phyloP scores from a whole-genome alignment of 2,797 vertebrate species.

The Myotis pilosus region DNA sequence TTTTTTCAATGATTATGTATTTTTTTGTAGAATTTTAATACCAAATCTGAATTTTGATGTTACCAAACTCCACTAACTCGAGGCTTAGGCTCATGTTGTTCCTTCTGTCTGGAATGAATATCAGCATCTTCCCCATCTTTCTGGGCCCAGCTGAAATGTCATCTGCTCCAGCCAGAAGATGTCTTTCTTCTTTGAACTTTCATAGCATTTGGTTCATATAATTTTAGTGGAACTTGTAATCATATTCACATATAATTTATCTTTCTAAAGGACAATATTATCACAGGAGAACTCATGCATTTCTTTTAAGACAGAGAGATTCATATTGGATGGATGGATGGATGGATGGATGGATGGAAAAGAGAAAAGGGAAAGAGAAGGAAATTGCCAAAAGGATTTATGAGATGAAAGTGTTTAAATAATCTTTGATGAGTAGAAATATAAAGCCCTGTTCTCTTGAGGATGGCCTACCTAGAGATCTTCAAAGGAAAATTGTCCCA shows the following conservation, averaged over 20 bases:
- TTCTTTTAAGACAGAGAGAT: slow-evolving; percentile 13
- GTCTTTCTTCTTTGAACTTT: neutral
- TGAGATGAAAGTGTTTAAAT: neutral
- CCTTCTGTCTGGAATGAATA: neutral
- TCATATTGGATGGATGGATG: neutral
- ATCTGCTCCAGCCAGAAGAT: neutral
- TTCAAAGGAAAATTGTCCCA: neutral
- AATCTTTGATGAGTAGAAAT: neutral
- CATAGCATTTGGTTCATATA: neutral
- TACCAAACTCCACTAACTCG: neutral
- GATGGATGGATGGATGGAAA: neutral
- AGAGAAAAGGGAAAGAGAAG: neutral
- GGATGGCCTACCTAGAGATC: neutral
- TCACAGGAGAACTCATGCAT: neutral
- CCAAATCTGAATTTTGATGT: neutral
- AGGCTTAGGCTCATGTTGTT: neutral
- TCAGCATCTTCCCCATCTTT: neutral
- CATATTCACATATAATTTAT: neutral
- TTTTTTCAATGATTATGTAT: neutral
- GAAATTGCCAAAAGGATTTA: slow-evolving; percentile 1
- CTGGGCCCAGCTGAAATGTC: neutral
- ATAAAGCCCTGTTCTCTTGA: neutral
- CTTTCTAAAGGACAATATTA: neutral
- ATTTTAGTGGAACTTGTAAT: neutral
- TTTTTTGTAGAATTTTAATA: slow-evolving; percentile 25